phyloP scores from a whole-genome alignment of 2,888 invertebrate species.

The Acrobasis suavella region DNA sequence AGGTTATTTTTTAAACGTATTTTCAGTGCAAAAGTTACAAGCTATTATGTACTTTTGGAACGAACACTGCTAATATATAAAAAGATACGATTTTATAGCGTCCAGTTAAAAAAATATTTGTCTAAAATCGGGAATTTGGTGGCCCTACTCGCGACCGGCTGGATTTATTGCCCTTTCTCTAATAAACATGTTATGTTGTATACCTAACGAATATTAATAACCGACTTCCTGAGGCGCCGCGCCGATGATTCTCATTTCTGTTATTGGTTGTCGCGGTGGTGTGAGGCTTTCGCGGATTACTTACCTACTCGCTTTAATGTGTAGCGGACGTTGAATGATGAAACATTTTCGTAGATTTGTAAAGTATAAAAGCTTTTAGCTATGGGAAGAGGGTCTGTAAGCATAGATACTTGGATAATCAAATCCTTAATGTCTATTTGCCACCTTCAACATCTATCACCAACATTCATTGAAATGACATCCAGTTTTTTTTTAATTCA shows the following conservation, averaged over 20 bases:
- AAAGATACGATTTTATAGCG: no score
- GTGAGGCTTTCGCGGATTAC: conserved; percentile 48
- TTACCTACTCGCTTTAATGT: conserved; percentile 13
- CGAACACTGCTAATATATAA: no score
- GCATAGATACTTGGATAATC: no score
- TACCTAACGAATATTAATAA: conserved; percentile 77
- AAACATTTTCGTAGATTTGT: background rate
- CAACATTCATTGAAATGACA: no score
- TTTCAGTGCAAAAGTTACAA: no score
- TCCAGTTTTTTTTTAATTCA: no score
- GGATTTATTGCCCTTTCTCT: conserved; percentile 66
- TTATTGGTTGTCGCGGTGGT: conserved; percentile 58
- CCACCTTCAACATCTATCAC: no score
- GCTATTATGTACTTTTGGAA: no score
- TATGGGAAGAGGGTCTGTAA: no score
- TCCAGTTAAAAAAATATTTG: no score
- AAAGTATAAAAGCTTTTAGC: background rate
- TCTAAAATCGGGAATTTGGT: background rate
- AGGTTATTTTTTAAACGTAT: no score
- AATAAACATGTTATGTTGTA: conserved; percentile 74
- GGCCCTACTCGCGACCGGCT: conserved; percentile 6
- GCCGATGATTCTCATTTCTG: conserved; percentile 63
- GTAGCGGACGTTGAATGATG: background rate
- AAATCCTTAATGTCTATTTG: no score
- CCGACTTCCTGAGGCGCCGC: conserved; percentile 51